These are phyloP conservation scores for Eurystomus glaucurus DNA, from an alignment of 2,797 vertebrate species.

Conservation along the genomic window DNA sequence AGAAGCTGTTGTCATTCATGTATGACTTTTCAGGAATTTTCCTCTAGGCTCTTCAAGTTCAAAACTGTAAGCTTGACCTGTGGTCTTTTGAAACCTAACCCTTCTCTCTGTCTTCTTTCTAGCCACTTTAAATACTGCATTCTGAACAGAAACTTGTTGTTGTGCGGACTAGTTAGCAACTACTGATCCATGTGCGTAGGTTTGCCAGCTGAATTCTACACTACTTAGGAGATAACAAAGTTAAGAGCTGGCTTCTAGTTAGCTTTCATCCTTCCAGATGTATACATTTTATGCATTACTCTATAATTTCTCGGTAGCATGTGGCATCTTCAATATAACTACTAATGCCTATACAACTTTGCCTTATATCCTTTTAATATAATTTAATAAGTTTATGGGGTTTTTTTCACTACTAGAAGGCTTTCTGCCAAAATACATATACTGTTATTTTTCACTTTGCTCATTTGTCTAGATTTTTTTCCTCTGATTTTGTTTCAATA, in stretches of 20 bases:
- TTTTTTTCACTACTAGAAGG: neutral
- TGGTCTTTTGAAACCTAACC: neutral
- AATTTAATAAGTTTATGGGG: neutral
- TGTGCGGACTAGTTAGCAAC: neutral
- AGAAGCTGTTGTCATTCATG: neutral
- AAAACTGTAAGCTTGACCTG: neutral
- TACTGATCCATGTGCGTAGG: accelerated
- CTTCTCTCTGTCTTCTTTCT: neutral
- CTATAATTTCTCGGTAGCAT: neutral
- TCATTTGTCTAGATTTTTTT: neutral
- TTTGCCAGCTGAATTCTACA: neutral
- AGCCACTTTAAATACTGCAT: neutral
- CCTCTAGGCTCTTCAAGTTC: neutral
- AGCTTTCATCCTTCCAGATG: neutral
- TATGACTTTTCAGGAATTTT: neutral
- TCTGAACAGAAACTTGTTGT: neutral
- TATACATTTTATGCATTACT: neutral
- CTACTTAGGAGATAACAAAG: neutral
- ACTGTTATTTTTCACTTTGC: neutral
- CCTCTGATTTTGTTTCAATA: neutral
- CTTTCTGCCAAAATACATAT: neutral
- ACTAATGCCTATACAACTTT: neutral
- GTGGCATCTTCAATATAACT: neutral
- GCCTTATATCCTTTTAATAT: neutral
- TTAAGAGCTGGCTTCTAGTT: neutral